phyloP scores from a whole-genome alignment of 2,888 invertebrate genomes.

The Nipponacmea schrenckii region DNA sequence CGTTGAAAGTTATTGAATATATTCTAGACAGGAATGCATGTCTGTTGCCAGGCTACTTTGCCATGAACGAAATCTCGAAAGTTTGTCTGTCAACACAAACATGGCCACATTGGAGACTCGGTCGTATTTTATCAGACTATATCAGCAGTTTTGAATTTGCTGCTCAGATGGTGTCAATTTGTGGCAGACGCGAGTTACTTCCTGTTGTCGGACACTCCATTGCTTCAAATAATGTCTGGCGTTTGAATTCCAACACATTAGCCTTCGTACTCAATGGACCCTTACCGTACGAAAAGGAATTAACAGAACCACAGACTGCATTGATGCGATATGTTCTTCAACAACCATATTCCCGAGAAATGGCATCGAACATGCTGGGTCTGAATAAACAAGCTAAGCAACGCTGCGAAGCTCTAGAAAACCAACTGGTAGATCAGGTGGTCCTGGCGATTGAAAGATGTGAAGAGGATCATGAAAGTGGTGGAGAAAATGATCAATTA shows the following conservation, averaged over 20 bases:
- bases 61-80: constrained; percentile 94
- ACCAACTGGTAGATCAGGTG: constrained; percentile 90
- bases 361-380: constrained; percentile 94
- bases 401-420: constrained; percentile 88
- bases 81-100: constrained; percentile 81
- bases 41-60: constrained; percentile 91
- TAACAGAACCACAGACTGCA: constrained; percentile 88
- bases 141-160: constrained; percentile 92
- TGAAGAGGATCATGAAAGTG: constrained; percentile 22
- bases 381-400: constrained; percentile 91
- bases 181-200: constrained; percentile 83
- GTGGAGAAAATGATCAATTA: constrained; percentile 53
- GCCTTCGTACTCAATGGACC: constrained; percentile 79
- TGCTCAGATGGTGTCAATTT: constrained; percentile 94
- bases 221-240: constrained; percentile 91
- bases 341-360: constrained; percentile 94
- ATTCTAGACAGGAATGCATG: constrained; percentile 94
- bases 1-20: constrained; percentile 77
- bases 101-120: constrained; percentile 94
- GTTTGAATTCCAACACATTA: constrained; percentile 85
- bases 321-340: constrained; percentile 89
- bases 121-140: constrained; percentile 85
- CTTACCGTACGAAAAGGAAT: constrained; percentile 88
- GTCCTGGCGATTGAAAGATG: constrained; percentile 90
- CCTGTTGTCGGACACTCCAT: constrained; percentile 87